Conservation (phyloP, 2,888 invertebrate species). For the Danaus chrysippus region DNA sequence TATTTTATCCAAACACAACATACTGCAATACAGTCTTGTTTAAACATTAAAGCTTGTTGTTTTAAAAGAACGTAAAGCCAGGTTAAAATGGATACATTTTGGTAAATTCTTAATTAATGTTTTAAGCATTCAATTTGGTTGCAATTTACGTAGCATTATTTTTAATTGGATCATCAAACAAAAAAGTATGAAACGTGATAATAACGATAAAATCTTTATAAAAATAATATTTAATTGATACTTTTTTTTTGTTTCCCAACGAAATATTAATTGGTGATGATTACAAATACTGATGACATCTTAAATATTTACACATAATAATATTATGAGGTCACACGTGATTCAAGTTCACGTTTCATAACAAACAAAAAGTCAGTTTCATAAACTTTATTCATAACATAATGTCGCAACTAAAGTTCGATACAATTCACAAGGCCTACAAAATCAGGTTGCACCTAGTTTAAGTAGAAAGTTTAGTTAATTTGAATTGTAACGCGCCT, state of each 20-base stretch:
- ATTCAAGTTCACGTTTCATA: too few species aligned
- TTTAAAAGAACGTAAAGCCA: neutral
- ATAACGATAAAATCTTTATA: conserved; percentile 14
- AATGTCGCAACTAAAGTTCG: conserved; percentile 47
- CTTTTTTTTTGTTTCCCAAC: too few species aligned
- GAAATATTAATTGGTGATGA: too few species aligned
- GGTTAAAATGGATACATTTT: too few species aligned
- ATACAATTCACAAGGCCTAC: conserved; percentile 56
- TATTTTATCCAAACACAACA: too few species aligned
- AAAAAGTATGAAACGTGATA: conserved; percentile 38
- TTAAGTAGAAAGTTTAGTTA: conserved; percentile 29
- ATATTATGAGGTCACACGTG: too few species aligned
- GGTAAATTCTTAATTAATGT: conserved; percentile 14
- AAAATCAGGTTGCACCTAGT: conserved; percentile 35
- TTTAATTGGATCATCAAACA: conserved; percentile 47
- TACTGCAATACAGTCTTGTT: too few species aligned
- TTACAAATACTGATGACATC: too few species aligned
- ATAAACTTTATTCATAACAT: conserved; percentile 4
- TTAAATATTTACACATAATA: too few species aligned
- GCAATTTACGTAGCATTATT: conserved; percentile 38
- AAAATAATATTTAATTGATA: too few species aligned
- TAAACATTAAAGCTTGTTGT: neutral
- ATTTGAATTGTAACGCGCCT: conserved; percentile 24
- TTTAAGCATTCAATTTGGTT: conserved; percentile 43
- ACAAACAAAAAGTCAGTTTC: neutral